These are phyloP conservation scores for Mustelus asterias DNA, from an alignment of 2,113 vertebrate genomes.

Conservation along the genomic window DNA sequence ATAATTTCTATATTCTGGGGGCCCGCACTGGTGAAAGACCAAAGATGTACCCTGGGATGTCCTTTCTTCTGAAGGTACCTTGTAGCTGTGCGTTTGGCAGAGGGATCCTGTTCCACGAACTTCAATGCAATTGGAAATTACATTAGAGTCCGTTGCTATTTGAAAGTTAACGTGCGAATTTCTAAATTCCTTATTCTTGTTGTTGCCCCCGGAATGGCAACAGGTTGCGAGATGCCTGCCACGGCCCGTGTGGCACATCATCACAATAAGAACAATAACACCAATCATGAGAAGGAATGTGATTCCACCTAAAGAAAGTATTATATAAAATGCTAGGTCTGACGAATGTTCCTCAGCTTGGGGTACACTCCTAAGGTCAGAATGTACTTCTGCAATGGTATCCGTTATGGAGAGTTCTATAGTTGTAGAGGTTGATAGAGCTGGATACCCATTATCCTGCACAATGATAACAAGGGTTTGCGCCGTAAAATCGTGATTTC, in stretches of 20 bases:
- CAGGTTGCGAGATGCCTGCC: background rate
- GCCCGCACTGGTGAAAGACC: background rate
- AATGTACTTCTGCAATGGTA: background rate
- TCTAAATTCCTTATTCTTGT: background rate
- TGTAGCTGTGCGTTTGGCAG: slow-evolving; percentile 40
- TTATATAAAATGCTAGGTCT: slow-evolving; percentile 45
- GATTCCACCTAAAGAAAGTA: slow-evolving; percentile 44
- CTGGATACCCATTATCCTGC: slow-evolving; percentile 33
- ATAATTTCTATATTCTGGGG: background rate
- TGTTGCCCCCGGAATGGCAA: slow-evolving; percentile 32
- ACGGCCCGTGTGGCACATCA: slow-evolving; percentile 44
- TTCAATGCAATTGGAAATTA: slow-evolving; percentile 40
- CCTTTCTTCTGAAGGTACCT: background rate
- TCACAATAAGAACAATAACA: slow-evolving; percentile 44
- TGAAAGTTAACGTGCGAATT: background rate
- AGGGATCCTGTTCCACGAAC: slow-evolving; percentile 36
- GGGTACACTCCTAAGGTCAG: slow-evolving; percentile 28
- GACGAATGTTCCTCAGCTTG: slow-evolving; percentile 38
- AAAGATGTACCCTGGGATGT: background rate
- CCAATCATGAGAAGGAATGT: slow-evolving; percentile 45
- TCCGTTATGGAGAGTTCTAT: background rate
- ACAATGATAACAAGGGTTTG: slow-evolving; percentile 41
- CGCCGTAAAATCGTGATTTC: slow-evolving; percentile 40
- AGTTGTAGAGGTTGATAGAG: slow-evolving; percentile 3
- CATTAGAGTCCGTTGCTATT: background rate